Conservation (phyloP, 2,888 invertebrate genomes). For the Drosophila mayaguana region DNA sequence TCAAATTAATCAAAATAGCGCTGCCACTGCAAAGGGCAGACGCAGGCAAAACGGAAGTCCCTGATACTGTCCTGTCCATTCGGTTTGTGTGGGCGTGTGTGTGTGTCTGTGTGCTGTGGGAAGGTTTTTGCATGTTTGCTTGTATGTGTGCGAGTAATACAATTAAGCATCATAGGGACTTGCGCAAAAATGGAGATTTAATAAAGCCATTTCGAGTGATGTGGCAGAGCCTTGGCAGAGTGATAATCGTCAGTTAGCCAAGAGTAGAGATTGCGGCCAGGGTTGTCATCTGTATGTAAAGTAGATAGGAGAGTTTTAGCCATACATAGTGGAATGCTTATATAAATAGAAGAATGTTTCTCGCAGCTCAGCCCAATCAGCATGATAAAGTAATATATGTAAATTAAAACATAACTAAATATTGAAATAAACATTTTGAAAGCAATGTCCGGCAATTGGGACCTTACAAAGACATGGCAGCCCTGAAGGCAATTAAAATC, state of each 20-base stretch:
- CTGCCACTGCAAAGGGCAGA: slow-evolving; percentile 52
- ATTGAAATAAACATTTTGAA: not conserved
- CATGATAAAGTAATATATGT: not conserved
- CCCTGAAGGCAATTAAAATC: slow-evolving; percentile 45
- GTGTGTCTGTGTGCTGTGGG: slow-evolving; percentile 1
- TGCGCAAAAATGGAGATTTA: slow-evolving; percentile 76
- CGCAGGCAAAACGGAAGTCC: slow-evolving; percentile 56
- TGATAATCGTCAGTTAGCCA: slow-evolving; percentile 64
- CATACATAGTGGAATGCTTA: not conserved
- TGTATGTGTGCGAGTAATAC: slow-evolving; percentile 61
- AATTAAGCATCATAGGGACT: slow-evolving; percentile 66
- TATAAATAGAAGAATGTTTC: not conserved
- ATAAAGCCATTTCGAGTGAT: slow-evolving; percentile 76
- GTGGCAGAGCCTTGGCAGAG: slow-evolving; percentile 14
- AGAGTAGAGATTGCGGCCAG: slow-evolving; percentile 29
- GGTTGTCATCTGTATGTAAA: slow-evolving; percentile 20
- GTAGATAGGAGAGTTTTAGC: not conserved
- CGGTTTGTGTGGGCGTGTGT: slow-evolving; percentile 10
- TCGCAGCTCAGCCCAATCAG: not conserved
- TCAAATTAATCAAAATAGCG: slow-evolving; percentile 81
- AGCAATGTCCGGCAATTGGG: not conserved
- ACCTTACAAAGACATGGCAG: slow-evolving; percentile 19
- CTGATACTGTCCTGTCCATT: slow-evolving; percentile 32
- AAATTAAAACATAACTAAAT: not conserved
- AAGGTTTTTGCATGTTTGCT: slow-evolving; percentile 7